Base-by-base conservation (phyloP, 2,797 vertebrate species). In the Enteromius argenteus region DNA sequence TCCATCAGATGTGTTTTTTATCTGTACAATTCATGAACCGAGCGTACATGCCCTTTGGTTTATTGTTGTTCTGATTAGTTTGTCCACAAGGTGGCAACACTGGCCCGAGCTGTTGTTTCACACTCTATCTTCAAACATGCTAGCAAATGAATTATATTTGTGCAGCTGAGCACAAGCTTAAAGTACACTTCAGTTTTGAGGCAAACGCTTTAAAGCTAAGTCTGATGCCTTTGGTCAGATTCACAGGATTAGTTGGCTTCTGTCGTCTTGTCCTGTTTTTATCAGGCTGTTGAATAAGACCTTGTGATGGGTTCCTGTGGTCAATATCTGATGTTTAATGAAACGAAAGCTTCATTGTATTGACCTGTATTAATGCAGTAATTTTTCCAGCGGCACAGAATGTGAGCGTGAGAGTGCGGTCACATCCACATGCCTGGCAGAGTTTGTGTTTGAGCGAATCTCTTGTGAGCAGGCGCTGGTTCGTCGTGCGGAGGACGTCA, bases 401-500 rank as follows among this genome's bases (percentile, higher is more conserved):
- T 62, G 5, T 0, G 53, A 23, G 53, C 21, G 4, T 60, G 30
- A 64, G 17, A 32, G 2, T 15, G 27, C 11, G 49, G 21, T 58
- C 56, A 23, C 53, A 58, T 58, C 1, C 23, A 14, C 19, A 39
- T 21, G 21, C 23, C 58, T 60, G 58, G 27, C 5, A 17, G 27
- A 8, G 30, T 32, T 72, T 11, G 4, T 42, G 3, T 72, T 3
- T 42, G 9, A 32, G 11, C 23, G 2, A 15, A 19, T 35, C 32
- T 67, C 27, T 27, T 17, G 13, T 64, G 49, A 9, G 14, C 88
- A 96, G 95, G 89, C 87, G 0, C 89, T 95, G 4, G 89, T 95
- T 3, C 86, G 84, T 17, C 87, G 92, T 56, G 94, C 94, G 21
- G 94, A 94, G 7, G 90, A 93, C 0, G 86, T 95, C 81, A 87